Conservation (phyloP, 2,888 invertebrate species). For the Lepidochitona cinerea region DNA sequence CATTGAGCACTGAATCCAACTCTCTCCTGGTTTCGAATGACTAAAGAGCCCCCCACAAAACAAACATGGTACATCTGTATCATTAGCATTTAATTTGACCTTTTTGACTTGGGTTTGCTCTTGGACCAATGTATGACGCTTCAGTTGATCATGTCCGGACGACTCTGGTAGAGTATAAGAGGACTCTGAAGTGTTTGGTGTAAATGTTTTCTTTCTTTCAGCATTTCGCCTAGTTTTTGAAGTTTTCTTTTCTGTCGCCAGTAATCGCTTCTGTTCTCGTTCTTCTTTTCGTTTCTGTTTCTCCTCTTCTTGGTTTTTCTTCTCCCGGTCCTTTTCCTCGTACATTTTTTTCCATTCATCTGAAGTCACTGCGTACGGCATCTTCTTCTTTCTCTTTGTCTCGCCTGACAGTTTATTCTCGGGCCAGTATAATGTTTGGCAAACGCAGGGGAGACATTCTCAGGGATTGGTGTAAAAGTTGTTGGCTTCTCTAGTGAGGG, state of each 20-base stretch:
- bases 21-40: neutral
- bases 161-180: neutral
- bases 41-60: neutral
- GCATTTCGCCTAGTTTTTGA: neutral
- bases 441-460: neutral
- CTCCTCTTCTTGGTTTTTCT: neutral
- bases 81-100: no score
- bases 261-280: neutral
- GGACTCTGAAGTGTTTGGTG: neutral
- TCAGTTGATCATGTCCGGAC: neutral
- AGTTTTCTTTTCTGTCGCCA: neutral
- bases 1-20: neutral
- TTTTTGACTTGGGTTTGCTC: no score
- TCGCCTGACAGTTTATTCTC: neutral
- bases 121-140: no score
- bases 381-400: neutral
- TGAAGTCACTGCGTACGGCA: neutral
- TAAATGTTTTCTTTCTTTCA: neutral
- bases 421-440: conserved; percentile 4
- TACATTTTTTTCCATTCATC: neutral
- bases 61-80: neutral
- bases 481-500: no score
- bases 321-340: neutral
- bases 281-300: neutral
- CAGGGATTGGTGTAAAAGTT: no score